Evolutionary conservation across 2,113 vertebrate species (phyloP), one percentile per base, ranked within the genome.

Genomic region (Pionites leucogaster): DNA sequence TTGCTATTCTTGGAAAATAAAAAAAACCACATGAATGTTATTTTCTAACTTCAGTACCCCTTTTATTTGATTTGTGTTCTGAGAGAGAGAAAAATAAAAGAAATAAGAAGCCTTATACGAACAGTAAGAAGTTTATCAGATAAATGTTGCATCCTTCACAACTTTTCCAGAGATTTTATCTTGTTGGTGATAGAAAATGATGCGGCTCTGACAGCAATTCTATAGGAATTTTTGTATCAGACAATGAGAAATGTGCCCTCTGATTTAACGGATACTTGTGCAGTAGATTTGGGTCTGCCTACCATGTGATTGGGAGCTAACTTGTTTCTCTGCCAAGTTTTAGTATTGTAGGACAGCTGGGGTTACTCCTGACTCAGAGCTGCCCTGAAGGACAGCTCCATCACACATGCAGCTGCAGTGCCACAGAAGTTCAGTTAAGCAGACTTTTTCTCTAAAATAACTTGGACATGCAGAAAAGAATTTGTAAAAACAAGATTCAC

Each of bases 51-150:
- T 86, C 29, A 55, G 12, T 9, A 10, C 7, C 8, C 6, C 35
- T 82, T 89, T 87, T n/a, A 69, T 81, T 95, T 90, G 75, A 83
- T 83, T 86, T 84, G 42, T 85, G 47, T 69, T 87, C 19, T 80
- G 35, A 91, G 29, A 2, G 11, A 59, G 22, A 23, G 9, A 14
- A 57, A n/a, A 15, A 57, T 20, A 6, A 24, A 35, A 44, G 17
- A 4, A 10, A 23, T 62, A 60, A 46, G 37, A 22, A 6, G 2
- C 25, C 6, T 59, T 53, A 6, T 46, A 41, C 68, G 44, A 82
- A 46, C 60, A 50, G 18, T 80, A 68, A 90, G 64, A 86, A 88
- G 72, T 74, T 20, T 86, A 50, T 71, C 76, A 57, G 47, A 62
- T 55, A 33, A 53, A 39, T 68, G 39, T 46, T 69, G 20, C 28